Percentiles rank a stretch among this genome's conserved stretches.
These are phyloP conservation scores for Diglossa cyanea DNA, from an alignment of 2,797 vertebrate species.

Conservation along the genomic window DNA sequence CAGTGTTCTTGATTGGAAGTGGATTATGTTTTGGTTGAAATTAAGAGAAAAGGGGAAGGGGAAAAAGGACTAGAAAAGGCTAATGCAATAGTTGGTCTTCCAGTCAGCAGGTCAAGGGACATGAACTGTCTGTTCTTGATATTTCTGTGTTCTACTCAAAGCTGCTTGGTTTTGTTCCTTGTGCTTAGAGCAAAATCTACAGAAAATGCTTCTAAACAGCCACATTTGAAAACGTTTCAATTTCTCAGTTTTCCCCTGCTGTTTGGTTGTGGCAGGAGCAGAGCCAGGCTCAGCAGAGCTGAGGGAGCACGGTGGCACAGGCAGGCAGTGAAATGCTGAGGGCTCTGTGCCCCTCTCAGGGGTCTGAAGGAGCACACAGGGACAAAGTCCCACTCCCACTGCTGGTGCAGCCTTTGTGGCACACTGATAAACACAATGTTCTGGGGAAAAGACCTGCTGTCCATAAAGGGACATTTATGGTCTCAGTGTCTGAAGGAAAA, in stretches of 20 bases:
- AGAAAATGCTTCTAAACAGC: neutral
- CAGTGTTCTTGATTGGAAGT: neutral
- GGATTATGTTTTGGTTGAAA: neutral
- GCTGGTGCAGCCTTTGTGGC: neutral
- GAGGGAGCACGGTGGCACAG: accelerated
- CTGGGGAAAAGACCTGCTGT: neutral
- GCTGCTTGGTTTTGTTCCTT: neutral
- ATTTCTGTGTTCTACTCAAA: neutral
- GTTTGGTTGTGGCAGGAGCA: neutral
- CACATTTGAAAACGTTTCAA: neutral
- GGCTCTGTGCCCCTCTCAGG: neutral
- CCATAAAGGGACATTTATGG: neutral
- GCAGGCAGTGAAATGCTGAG: neutral
- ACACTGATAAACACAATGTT: accelerated
- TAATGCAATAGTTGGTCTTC: neutral
- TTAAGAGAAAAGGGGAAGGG: neutral
- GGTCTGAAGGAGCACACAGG: neutral
- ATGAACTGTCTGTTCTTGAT: neutral
- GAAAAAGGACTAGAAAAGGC: neutral
- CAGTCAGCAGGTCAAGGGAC: neutral
- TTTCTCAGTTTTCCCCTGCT: neutral
- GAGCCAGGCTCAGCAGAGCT: neutral
- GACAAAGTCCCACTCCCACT: neutral
- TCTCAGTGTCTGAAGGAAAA: neutral
- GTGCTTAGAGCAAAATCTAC: neutral